phyloP scores from a whole-genome alignment of 2,888 invertebrate species.

The Auanema freiburgensis region DNA sequence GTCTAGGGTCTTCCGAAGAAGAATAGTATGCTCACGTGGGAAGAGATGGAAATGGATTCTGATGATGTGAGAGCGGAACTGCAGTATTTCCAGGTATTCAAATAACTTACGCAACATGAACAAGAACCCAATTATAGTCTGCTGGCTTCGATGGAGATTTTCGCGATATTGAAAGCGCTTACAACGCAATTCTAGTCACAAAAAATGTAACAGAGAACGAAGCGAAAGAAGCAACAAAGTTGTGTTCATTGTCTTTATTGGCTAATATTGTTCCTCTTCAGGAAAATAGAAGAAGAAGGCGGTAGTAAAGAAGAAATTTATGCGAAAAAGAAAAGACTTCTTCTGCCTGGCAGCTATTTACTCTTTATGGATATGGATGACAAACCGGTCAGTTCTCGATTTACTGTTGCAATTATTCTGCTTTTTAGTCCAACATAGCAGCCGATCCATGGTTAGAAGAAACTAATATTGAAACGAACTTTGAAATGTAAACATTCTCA shows the following conservation, averaged over 20 bases:
- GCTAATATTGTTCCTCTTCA: background rate
- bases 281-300: slow-evolving; percentile 2
- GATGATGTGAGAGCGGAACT: too few species aligned
- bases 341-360: slow-evolving; percentile 15
- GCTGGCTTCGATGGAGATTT: slow-evolving; percentile 16
- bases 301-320: slow-evolving; percentile 4
- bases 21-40: too few species aligned
- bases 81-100: too few species aligned
- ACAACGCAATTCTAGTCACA: slow-evolving; percentile 13
- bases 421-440: too few species aligned
- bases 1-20: too few species aligned
- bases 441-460: too few species aligned
- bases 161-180: slow-evolving; percentile 13
- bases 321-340: slow-evolving; percentile 9
- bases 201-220: slow-evolving; percentile 2
- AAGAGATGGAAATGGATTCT: too few species aligned
- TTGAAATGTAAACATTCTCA: too few species aligned
- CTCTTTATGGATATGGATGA: slow-evolving; percentile 13
- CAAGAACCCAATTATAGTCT: too few species aligned
- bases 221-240: slow-evolving; percentile 1
- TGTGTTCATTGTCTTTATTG: background rate
- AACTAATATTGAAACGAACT: too few species aligned
- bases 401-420: too few species aligned
- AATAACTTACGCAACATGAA: too few species aligned
- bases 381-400: background rate